Conservation (phyloP, 2,888 invertebrate genomes). For the Spisula solida region DNA sequence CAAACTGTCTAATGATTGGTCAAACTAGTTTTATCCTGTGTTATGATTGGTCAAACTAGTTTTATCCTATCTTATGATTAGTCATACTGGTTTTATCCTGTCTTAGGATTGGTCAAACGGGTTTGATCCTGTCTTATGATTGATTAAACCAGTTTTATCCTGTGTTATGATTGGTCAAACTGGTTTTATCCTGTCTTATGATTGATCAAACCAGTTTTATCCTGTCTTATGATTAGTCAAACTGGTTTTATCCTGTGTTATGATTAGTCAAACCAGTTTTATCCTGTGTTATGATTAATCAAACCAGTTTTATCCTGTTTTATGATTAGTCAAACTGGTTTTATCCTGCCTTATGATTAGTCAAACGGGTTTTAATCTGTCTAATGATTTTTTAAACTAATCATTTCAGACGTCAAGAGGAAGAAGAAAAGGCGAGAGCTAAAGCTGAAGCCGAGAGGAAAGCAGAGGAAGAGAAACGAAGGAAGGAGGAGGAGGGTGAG, state of each 20-base stretch:
- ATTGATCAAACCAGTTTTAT: too few species aligned
- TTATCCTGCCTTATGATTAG: background rate
- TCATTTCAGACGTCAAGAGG: slow-evolving; percentile 69
- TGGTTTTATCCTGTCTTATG: too few species aligned
- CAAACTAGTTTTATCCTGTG: background rate
- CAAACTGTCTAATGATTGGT: background rate
- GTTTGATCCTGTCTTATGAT: too few species aligned
- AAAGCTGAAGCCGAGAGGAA: slow-evolving; percentile 76
- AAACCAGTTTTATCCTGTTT: too few species aligned
- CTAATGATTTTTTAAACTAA: background rate
- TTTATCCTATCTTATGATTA: background rate
- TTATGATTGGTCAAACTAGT: background rate
- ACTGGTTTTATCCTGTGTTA: too few species aligned
- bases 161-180: too few species aligned
- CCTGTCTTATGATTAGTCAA: too few species aligned
- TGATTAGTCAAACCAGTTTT: too few species aligned
- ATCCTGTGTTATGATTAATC: too few species aligned
- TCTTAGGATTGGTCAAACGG: too few species aligned
- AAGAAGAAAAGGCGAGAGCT: slow-evolving; percentile 75
- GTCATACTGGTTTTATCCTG: too few species aligned
- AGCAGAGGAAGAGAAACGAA: slow-evolving; percentile 80
- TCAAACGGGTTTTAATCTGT: background rate
- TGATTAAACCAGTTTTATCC: too few species aligned
- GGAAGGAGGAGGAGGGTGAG: slow-evolving; percentile 82
- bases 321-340: background rate